A percentile compares a stretch with the other conserved stretches of the same genome.
Evolutionary conservation across 35 echinoderm and acorn worm species (phyloP).

Genomic region (Ptychodera flava): DNA sequence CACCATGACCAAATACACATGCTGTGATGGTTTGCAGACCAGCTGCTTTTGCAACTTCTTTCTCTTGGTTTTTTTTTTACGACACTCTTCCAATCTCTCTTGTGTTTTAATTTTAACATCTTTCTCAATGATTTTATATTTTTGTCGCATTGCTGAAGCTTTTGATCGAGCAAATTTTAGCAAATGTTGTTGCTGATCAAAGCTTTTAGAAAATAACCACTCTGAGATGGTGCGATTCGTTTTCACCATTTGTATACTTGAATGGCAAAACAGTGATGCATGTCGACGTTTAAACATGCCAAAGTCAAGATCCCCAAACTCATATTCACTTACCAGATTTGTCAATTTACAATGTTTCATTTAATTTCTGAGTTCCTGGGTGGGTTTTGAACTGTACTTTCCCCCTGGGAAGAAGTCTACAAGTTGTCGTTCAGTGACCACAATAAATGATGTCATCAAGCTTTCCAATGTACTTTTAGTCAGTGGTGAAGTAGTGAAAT

Average conservation of each 20-base stretch:
- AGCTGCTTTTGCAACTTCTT: background rate
- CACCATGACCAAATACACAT: constrained; percentile 14
- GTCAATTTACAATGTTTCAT: constrained; percentile 42
- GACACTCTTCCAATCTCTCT: background rate
- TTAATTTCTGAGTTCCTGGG: constrained; percentile 2
- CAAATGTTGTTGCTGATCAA: background rate
- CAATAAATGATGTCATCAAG: constrained; percentile 13
- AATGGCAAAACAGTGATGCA: constrained; percentile 25
- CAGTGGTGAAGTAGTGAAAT: background rate
- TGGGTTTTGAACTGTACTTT: constrained; percentile 13
- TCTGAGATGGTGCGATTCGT: constrained; percentile 20
- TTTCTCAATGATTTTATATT: constrained; percentile 9
- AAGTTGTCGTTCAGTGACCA: constrained; percentile 18
- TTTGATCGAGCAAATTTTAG: constrained; percentile 4
- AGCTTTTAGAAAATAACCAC: background rate
- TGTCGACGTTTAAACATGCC: constrained; percentile 28
- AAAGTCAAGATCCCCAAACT: constrained; percentile 44
- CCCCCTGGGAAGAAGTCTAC: constrained; percentile 29
- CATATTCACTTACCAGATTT: constrained; percentile 37
- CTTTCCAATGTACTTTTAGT: background rate
- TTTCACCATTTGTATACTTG: constrained; percentile 21
- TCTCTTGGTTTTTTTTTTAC: constrained; percentile 23
- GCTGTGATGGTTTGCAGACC: background rate
- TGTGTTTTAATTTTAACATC: background rate
- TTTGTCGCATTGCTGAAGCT: background rate